A percentile compares a stretch with the other conserved stretches of the same genome.
These are phyloP conservation scores for Eremophila alpestris DNA, from an alignment of 2,797 vertebrate species.

Conservation along the genomic window DNA sequence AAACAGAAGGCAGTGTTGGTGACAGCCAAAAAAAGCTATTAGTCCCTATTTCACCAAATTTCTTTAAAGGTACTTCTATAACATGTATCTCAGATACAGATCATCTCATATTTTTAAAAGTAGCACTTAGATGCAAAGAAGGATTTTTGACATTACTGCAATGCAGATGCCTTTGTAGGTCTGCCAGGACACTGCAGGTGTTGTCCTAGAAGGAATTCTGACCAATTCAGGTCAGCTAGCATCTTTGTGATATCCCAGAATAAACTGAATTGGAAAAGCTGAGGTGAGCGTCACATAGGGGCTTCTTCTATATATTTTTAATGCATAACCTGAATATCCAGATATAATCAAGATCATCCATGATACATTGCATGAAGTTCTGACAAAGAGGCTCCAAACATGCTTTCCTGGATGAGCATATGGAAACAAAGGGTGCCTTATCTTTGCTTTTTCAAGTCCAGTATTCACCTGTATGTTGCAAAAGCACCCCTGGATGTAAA, in stretches of 20 bases:
- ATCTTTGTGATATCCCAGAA: not conserved
- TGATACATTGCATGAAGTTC: not conserved
- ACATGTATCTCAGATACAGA: not conserved
- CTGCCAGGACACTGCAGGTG: not conserved
- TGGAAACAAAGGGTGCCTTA: not conserved
- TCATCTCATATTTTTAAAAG: not conserved
- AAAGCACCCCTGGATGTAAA: not conserved
- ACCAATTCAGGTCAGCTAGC: not conserved
- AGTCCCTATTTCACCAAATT: not conserved
- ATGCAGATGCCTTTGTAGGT: not conserved
- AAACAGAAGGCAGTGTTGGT: not conserved
- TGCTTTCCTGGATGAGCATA: not conserved
- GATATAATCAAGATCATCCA: not conserved
- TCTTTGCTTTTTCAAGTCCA: not conserved
- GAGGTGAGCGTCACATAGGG: not conserved
- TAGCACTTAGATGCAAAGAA: not conserved
- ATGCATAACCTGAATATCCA: not conserved
- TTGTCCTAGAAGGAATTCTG: not conserved
- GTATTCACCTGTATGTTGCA: not conserved
- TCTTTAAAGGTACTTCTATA: not conserved
- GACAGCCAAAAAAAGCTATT: not conserved
- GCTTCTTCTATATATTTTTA: not conserved
- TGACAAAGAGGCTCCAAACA: not conserved
- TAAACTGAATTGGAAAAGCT: not conserved
- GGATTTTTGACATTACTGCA: not conserved